These are phyloP conservation scores for Poecilia velifera DNA, from an alignment of 2,797 vertebrate species.

Conservation along the genomic window DNA sequence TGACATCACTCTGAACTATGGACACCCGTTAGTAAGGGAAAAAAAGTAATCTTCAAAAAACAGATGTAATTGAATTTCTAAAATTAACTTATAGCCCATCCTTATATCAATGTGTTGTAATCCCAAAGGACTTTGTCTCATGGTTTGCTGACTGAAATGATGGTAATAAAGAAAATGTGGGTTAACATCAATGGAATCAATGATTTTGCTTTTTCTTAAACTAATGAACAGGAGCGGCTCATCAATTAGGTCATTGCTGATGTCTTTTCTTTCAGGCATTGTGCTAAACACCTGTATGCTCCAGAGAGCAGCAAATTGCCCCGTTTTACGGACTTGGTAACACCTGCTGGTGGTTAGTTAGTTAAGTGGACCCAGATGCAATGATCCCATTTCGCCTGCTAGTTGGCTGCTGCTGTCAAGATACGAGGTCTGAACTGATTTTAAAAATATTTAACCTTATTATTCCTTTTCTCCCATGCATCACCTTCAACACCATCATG, in stretches of 20 bases:
- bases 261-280: background rate
- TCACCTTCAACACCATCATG: background rate
- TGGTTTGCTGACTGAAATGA: too few species aligned
- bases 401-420: background rate
- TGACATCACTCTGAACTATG: too few species aligned
- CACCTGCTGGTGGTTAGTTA: background rate
- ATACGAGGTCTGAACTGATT: background rate
- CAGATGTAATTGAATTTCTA: too few species aligned
- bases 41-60: too few species aligned
- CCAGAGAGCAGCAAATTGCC: background rate
- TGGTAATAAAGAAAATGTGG: too few species aligned
- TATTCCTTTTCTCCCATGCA: background rate
- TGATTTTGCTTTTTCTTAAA: too few species aligned
- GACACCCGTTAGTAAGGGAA: too few species aligned
- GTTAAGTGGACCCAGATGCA: background rate
- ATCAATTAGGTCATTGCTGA: background rate
- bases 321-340: background rate
- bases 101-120: background rate
- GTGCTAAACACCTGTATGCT: background rate
- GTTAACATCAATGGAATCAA: too few species aligned
- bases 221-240: background rate
- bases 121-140: background rate
- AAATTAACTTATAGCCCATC: too few species aligned
- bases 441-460: background rate
- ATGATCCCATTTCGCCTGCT: too few species aligned